Evolutionary conservation across 1,140 invertebrate genomes (phyloP).

Genomic region (Tetraneura akinire): DNA sequence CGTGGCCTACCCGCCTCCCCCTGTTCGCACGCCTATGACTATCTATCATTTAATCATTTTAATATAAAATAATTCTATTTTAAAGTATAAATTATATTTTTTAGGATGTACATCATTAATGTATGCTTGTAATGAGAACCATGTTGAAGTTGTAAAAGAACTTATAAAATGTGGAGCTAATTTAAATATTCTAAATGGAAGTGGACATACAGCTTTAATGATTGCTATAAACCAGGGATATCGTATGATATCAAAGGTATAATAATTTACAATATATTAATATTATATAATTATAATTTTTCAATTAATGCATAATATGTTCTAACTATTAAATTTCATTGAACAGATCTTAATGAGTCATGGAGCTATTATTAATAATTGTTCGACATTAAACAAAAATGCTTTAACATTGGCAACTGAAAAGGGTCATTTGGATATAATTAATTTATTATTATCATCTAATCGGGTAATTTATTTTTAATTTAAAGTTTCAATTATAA

Average conservation of each 20-base stretch:
- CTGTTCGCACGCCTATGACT: no score
- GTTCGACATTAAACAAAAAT: slow-evolving; percentile 96
- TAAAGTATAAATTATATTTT: slow-evolving; percentile 21
- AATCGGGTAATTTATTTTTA: slow-evolving; percentile 71
- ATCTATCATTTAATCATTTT: neutral
- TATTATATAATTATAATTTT: slow-evolving; percentile 55
- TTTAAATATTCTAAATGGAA: slow-evolving; percentile 98
- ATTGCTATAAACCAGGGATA: slow-evolving; percentile 96
- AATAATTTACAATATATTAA: neutral
- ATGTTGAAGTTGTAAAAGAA: slow-evolving; percentile 86
- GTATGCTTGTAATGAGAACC: slow-evolving; percentile 96
- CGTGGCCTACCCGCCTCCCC: no score
- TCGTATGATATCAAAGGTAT: slow-evolving; percentile 84
- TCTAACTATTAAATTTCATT: slow-evolving; percentile 57
- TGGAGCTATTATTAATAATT: slow-evolving; percentile 96
- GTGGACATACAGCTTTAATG: slow-evolving; percentile 98
- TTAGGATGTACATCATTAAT: slow-evolving; percentile 92
- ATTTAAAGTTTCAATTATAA: slow-evolving; percentile 6
- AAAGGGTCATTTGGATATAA: slow-evolving; percentile 97
- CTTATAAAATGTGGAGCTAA: slow-evolving; percentile 89
- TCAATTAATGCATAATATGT: slow-evolving; percentile 57
- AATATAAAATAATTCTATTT: neutral
- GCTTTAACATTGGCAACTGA: slow-evolving; percentile 95
- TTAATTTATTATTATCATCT: slow-evolving; percentile 87
- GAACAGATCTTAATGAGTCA: slow-evolving; percentile 78